Base-by-base conservation (phyloP, 2,113 vertebrate species). In the Vulpes ferrilata region DNA sequence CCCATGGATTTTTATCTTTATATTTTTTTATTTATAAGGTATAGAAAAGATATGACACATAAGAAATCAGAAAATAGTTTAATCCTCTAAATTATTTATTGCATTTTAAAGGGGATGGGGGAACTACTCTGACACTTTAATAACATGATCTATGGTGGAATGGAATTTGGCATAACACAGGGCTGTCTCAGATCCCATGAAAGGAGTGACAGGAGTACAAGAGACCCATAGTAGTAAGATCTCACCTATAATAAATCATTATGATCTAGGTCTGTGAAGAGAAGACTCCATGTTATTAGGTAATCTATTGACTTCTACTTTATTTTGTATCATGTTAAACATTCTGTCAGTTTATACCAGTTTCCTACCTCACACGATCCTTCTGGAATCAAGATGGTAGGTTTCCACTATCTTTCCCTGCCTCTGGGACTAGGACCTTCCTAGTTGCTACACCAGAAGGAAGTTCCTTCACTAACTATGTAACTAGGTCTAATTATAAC, bases 1-100 rank as follows among this genome's bases (percentile, higher is more conserved):
- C 48, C 27, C 43, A 19, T 73, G 3, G 43, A 43, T 73, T 86
- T 92, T 62, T 1, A 43, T 67, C n/a, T 88, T 53, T 48, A 8
- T 94, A 11, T 74, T 79, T 79, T 97, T 97, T 92, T 59, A 59
- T 59, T n/a, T 88, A 62, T 89, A 73, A 94, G 51, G 16, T 74
- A 73, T 20, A 59, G 64, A 32, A 84, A 78, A 94, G 35, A 7
- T 78, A 4, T 92, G 62, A 78, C 20, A 32, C 12, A 43, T 88
- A 55, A 95, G 25, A 90, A 93, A 88, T 90, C 8, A 90, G 55
- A 94, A 87, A 85, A 71, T 92, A 78, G 43, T 9, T 43, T 57
- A 73, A 43, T 86, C 48, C 65, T 60, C 55, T 90, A 79, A 92
- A 84, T 78, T 73, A 30, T 51, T 57, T 85, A 88, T 57, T 94